Conservation (phyloP, 2,797 vertebrate genomes). For the Chrosomus eos region DNA sequence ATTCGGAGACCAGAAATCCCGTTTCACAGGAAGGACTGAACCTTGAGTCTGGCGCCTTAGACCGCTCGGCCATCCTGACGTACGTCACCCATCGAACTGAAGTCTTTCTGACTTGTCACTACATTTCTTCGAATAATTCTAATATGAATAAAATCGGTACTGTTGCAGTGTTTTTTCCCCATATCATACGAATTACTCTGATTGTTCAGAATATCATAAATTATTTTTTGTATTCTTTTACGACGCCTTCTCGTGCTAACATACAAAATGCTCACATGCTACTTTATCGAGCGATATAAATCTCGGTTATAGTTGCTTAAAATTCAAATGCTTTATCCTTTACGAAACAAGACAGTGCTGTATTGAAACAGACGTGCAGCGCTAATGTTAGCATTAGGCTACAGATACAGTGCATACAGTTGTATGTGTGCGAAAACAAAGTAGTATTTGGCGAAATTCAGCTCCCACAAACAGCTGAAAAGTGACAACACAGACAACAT, state of each 20-base stretch:
- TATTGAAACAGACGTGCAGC: background rate
- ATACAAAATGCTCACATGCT: background rate
- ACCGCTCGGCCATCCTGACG: slow-evolving; percentile 67
- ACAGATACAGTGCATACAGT: background rate
- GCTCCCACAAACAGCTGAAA: background rate
- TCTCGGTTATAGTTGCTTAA: background rate
- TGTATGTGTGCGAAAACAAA: too few species aligned
- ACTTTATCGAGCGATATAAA: background rate
- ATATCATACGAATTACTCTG: background rate
- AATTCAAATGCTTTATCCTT: background rate
- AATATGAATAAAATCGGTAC: background rate
- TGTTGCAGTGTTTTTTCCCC: background rate
- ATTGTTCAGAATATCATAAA: background rate
- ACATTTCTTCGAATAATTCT: rapidly evolving
- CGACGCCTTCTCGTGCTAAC: background rate
- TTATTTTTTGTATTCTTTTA: background rate
- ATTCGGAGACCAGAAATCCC: slow-evolving; percentile 61
- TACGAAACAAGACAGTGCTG: background rate
- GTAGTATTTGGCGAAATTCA: background rate
- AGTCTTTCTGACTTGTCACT: background rate
- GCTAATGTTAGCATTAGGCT: too few species aligned
- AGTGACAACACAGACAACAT: background rate
- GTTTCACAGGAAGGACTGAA: slow-evolving; percentile 27
- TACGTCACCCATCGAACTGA: rapidly evolving
- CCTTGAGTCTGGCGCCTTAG: slow-evolving; percentile 68